A percentile compares a stretch with the other conserved stretches of the same genome.
phyloP scores from a whole-genome alignment of 2,888 invertebrate species.

The Ryuthela nishihirai region DNA sequence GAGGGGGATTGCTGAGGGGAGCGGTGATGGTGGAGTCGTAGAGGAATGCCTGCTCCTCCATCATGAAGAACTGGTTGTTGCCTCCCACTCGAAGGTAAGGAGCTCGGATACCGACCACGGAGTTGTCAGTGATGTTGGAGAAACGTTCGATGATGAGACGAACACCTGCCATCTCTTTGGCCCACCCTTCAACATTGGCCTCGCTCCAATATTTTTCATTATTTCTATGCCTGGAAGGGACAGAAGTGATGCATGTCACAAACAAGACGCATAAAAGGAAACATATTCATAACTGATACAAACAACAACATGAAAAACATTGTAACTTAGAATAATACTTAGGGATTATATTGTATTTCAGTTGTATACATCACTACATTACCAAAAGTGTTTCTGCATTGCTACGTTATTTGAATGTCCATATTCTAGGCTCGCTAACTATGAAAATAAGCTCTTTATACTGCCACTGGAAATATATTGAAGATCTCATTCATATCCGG shows the following conservation, averaged over 20 bases:
- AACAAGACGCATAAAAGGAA: neutral
- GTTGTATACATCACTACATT: too few species aligned
- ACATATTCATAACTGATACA: too few species aligned
- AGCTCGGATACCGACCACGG: conserved; percentile 81
- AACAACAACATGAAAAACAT: too few species aligned
- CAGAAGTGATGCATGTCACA: neutral
- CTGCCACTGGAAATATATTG: too few species aligned
- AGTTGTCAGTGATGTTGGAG: conserved; percentile 86
- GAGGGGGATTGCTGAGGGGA: conserved; percentile 79
- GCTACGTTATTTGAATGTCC: too few species aligned
- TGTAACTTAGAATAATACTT: too few species aligned
- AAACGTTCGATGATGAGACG: conserved; percentile 70
- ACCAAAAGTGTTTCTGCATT: too few species aligned
- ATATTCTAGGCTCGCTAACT: too few species aligned
- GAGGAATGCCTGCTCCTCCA: conserved; percentile 90
- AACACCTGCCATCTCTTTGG: conserved; percentile 90
- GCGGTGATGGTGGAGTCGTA: conserved; percentile 94
- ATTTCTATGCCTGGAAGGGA: conserved; percentile 62
- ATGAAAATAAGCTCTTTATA: too few species aligned
- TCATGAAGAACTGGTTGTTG: conserved; percentile 94
- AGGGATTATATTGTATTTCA: too few species aligned
- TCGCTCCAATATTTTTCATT: conserved; percentile 85
- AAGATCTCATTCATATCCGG: too few species aligned
- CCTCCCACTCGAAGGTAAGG: conserved; percentile 88
- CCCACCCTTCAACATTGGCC: conserved; percentile 85